Evolutionary conservation across 2,888 invertebrate genomes (phyloP), one percentile per base, ranked within the genome.

Genomic region (Patella caerulea): DNA sequence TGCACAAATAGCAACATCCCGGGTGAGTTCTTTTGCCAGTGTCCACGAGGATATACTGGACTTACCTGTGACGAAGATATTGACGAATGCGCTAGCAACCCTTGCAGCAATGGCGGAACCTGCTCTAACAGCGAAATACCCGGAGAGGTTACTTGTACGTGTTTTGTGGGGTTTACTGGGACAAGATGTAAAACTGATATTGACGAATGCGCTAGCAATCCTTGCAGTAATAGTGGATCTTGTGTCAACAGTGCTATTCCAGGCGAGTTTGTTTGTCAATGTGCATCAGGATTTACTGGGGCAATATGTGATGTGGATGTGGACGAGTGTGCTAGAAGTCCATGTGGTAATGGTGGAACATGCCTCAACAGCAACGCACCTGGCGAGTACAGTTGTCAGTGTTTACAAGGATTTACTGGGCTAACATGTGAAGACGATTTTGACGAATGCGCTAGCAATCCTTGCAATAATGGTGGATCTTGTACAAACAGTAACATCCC

Each of bases 391-490:
- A 81, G 80, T 2, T 91, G 91, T 78, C 73, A 79, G 11, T 91
- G 91, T 82, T 85, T 85, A 7, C 74, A 72, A 7, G 91, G 91
- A 0, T 91, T 90, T 80, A 87, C 87, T 11, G 91, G 91, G 12
- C 78, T 77, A 11, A 87, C 86, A 56, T 91, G 91, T 79, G 87
- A 89, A 71, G 82, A 83, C 55, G 90, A 91, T 78, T 87, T 91
- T 56, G 83, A 91, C 71, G 91, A 91, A 78, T 91, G 91, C 82
- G 83, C 86, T 69, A 96, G 97, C 0, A 93, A 94, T 84, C 98
- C 98, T 0, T 98, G 98, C 87, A 94, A 95, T 92, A 98, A 98
- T 90, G 97, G 96, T 0, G 98, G 97, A 24, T 95, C 96, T 24
- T 98, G 98, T 91, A 96, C 96, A 76, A 94, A 98, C 93, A 98